Conservation (phyloP, 1,140 invertebrate genomes). For the Microvelia longipes region DNA sequence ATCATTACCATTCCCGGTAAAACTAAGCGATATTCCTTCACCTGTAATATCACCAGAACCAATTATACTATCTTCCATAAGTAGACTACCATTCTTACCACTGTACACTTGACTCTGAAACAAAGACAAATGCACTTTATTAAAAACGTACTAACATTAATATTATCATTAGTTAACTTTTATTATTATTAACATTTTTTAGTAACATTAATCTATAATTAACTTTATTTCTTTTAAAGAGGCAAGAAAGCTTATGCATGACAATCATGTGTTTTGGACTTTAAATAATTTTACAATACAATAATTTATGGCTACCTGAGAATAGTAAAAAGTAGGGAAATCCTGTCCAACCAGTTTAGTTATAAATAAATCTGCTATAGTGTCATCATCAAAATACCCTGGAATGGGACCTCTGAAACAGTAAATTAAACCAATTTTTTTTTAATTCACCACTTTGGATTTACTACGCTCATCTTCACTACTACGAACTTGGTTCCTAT, state of each 20-base stretch:
- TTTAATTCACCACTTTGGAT: no score
- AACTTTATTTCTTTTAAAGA: neutral
- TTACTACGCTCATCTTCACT: no score
- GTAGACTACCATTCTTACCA: constrained; percentile 46
- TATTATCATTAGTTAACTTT: neutral
- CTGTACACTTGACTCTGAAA: constrained; percentile 46
- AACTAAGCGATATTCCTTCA: constrained; percentile 45
- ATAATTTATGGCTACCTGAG: constrained; percentile 36
- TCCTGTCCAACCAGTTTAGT: constrained; percentile 52
- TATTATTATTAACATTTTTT: neutral
- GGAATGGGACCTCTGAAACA: constrained; percentile 54
- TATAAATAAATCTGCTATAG: constrained; percentile 66
- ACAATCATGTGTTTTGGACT: no score
- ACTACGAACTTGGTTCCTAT: no score
- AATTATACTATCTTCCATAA: constrained; percentile 45
- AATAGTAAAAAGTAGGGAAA: constrained; percentile 60
- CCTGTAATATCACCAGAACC: constrained; percentile 50
- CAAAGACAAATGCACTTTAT: neutral
- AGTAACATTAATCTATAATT: neutral
- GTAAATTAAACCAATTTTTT: no score
- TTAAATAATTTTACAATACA: no score
- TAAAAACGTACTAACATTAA: no score
- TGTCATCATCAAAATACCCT: constrained; percentile 65
- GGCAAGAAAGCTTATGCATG: neutral
- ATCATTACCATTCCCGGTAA: constrained; percentile 49